Percentiles rank a stretch among this genome's conserved stretches.
Evolutionary conservation across 2,113 vertebrate genomes (phyloP).

Genomic region (Garra rufa): DNA sequence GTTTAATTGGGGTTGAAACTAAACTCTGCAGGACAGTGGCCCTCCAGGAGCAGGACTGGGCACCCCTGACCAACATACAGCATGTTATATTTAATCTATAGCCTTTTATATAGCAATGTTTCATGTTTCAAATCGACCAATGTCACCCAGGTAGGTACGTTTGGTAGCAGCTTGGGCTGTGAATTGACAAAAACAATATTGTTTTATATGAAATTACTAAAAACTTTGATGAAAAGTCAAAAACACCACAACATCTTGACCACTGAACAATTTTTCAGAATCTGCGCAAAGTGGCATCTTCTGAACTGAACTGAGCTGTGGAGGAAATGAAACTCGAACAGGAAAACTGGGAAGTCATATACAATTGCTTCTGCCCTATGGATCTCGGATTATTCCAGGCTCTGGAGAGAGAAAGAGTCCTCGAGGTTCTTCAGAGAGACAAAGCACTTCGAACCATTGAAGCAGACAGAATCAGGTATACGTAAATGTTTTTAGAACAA

Average conservation of each 20-base stretch:
- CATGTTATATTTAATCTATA: no score
- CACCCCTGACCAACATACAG: no score
- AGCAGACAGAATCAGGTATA: slow-evolving; percentile 88
- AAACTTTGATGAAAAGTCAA: not conserved
- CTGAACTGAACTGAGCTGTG: not conserved
- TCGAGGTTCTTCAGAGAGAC: slow-evolving; percentile 89
- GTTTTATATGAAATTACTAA: not conserved
- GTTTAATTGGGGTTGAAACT: no score
- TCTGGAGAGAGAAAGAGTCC: slow-evolving; percentile 80
- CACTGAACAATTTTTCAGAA: not conserved
- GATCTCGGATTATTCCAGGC: slow-evolving; percentile 81
- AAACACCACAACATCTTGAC: not conserved
- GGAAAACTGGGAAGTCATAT: not conserved
- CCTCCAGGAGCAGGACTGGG: no score
- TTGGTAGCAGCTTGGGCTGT: not conserved
- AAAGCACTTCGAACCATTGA: slow-evolving; percentile 79
- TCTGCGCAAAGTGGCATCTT: not conserved
- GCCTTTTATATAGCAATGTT: no score
- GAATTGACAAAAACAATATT: not conserved
- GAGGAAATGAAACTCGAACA: not conserved
- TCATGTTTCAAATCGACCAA: no score
- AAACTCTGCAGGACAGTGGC: no score
- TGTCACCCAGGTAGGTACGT: no score
- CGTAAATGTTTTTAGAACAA: not conserved
- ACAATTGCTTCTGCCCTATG: slow-evolving; percentile 61